These are phyloP conservation scores for Urocyon cinereoargenteus DNA, from an alignment of 2,797 vertebrate species.

Conservation along the genomic window DNA sequence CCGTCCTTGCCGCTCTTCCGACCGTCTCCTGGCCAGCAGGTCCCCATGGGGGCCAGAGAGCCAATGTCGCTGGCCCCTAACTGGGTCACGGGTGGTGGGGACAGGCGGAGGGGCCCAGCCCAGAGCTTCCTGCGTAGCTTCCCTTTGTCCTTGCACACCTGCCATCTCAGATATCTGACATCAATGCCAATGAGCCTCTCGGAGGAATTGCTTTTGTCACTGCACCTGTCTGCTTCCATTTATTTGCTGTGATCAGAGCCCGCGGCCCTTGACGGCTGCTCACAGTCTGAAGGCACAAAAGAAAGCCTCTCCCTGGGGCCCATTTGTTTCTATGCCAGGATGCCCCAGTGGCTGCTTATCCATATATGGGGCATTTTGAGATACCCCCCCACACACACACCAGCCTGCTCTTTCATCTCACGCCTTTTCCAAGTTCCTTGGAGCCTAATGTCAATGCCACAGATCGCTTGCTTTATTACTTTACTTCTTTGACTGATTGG, in stretches of 20 bases:
- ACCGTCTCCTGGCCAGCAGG: background rate
- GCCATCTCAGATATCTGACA: background rate
- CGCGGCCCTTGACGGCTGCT: background rate
- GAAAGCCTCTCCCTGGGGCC: conserved; percentile 21
- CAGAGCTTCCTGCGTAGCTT: background rate
- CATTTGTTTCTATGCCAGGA: background rate
- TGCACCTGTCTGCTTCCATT: conserved; percentile 29
- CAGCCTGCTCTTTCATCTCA: background rate
- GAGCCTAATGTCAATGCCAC: background rate
- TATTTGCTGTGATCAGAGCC: conserved; percentile 14
- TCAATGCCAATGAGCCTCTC: background rate
- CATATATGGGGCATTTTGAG: background rate
- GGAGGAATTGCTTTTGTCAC: background rate
- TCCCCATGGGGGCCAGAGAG: background rate
- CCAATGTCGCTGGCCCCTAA: background rate
- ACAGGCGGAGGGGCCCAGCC: background rate
- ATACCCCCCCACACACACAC: background rate
- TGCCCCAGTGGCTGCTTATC: background rate
- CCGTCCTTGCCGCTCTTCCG: background rate
- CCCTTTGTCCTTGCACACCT: conserved; percentile 1
- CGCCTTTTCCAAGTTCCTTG: background rate
- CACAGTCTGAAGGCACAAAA: background rate
- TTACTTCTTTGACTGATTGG: background rate
- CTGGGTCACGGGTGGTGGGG: background rate
- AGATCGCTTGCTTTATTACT: background rate